phyloP scores from a whole-genome alignment of 2,797 vertebrate species.

The Sebastes itinus region DNA sequence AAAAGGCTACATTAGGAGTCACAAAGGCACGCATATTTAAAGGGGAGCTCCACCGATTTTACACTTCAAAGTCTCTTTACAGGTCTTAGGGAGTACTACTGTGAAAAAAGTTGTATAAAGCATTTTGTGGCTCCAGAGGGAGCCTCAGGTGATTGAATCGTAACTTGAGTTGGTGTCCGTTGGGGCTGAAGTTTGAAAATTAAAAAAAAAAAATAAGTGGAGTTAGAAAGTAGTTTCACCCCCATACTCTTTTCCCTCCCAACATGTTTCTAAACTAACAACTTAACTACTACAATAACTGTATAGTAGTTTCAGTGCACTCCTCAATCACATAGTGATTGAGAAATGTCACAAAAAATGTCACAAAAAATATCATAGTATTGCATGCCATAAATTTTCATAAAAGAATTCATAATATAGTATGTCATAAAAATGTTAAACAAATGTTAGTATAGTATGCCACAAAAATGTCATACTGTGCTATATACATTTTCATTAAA shows the following conservation, averaged over 20 bases:
- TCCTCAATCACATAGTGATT: background rate
- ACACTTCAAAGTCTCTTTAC: background rate
- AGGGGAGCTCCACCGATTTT: background rate
- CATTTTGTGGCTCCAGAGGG: no score
- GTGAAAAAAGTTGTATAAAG: no score
- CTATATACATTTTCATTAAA: no score
- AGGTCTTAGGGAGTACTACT: background rate
- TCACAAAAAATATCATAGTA: no score
- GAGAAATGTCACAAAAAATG: no score
- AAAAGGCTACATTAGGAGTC: background rate
- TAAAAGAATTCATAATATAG: no score
- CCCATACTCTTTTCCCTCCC: rapidly evolving
- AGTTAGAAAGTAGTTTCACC: background rate
- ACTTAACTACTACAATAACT: background rate
- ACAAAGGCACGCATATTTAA: background rate
- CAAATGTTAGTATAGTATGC: no score
- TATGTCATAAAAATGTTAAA: no score
- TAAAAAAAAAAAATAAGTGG: background rate
- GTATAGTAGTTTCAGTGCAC: rapidly evolving
- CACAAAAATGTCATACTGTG: no score
- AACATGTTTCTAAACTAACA: background rate
- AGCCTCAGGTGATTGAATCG: background rate
- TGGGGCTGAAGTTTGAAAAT: background rate
- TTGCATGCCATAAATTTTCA: no score
- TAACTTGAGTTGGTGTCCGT: rapidly evolving